Percentiles rank a stretch among this genome's conserved stretches.
These are phyloP conservation scores for Arctopsyche grandis DNA, from an alignment of 1,140 invertebrate genomes.

Conservation along the genomic window DNA sequence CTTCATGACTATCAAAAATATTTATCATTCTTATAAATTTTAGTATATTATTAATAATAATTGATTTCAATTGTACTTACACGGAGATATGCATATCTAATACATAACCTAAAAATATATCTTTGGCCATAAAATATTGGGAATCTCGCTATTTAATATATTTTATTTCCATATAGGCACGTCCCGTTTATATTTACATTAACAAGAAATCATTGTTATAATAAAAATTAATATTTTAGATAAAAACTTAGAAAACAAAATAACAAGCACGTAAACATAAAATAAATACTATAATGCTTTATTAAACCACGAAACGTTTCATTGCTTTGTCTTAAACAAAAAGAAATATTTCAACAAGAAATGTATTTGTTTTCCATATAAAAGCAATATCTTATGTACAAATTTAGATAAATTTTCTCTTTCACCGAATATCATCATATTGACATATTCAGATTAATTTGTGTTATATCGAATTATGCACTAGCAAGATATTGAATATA, in stretches of 20 bases:
- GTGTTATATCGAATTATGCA: neutral
- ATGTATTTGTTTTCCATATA: no score
- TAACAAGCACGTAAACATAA: constrained; percentile 19
- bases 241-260: constrained; percentile 25
- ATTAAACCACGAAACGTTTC: neutral
- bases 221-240: neutral
- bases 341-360: neutral
- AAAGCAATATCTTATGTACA: no score
- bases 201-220: neutral
- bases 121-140: constrained; percentile 17
- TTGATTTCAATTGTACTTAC: neutral
- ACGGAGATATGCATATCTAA: no score
- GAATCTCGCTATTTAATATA: neutral
- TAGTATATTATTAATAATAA: neutral
- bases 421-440: no score
- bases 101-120: constrained; percentile 4
- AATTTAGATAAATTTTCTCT: no score
- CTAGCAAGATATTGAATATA: neutral
- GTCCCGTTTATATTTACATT: constrained; percentile 12
- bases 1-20: no score
- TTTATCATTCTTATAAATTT: no score
- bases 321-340: neutral
- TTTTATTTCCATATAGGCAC: neutral
- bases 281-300: neutral
- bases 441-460: no score